phyloP scores from a whole-genome alignment of 2,797 vertebrate species.

The Sebastes alutus region DNA sequence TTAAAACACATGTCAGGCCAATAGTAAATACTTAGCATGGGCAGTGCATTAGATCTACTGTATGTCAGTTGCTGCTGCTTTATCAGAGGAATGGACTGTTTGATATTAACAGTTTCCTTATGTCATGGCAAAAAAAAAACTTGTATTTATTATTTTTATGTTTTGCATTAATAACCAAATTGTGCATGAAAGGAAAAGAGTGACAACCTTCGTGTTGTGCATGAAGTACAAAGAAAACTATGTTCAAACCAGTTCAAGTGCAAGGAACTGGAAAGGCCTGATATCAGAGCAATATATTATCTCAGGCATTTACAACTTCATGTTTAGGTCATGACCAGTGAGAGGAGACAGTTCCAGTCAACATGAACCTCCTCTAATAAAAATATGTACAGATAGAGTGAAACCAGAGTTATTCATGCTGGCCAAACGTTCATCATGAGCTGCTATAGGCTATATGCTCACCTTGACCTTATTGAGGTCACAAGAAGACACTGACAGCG shows the following conservation, averaged over 20 bases:
- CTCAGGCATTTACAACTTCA: constrained; percentile 1
- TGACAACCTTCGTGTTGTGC: neutral
- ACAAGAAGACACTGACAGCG: neutral
- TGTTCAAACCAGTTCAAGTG: neutral
- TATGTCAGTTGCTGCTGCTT: neutral
- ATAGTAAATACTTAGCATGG: constrained; percentile 12
- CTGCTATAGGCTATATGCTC: constrained; percentile 2
- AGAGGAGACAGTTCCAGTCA: constrained; percentile 23
- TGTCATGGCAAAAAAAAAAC: neutral
- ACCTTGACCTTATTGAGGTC: constrained; percentile 17
- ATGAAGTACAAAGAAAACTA: neutral
- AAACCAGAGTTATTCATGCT: constrained; percentile 26
- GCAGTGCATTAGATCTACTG: neutral
- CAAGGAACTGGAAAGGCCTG: neutral
- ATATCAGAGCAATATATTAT: neutral
- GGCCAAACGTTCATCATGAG: constrained; percentile 30
- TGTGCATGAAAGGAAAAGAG: neutral
- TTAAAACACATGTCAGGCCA: constrained; percentile 17
- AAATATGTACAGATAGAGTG: constrained; percentile 15
- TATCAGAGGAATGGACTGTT: neutral
- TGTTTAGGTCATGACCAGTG: neutral
- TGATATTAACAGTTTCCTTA: neutral
- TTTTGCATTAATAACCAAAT: neutral
- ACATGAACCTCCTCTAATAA: constrained; percentile 9
- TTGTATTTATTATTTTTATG: too few relatives aligned